These are phyloP conservation scores for Candidula unifasciata DNA, from an alignment of 2,888 invertebrate genomes.

Conservation along the genomic window DNA sequence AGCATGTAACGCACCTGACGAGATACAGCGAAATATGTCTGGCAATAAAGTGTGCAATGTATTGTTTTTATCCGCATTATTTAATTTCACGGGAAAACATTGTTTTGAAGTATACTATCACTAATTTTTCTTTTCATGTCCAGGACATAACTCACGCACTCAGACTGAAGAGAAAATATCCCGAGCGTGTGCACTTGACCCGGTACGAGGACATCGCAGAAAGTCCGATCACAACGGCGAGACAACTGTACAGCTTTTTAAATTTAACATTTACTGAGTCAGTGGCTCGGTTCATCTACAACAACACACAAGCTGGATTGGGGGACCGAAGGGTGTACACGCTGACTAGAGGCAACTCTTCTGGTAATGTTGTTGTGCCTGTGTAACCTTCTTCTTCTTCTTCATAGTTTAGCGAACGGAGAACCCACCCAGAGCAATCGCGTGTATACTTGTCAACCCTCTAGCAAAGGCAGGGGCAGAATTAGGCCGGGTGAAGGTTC, in stretches of 20 bases:
- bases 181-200: constrained; percentile 25
- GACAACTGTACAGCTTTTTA: constrained; percentile 33
- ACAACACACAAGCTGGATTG: constrained; percentile 13
- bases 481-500: too few relatives aligned
- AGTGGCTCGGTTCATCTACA: background rate
- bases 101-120: too few relatives aligned
- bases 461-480: too few relatives aligned
- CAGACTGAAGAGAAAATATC: background rate
- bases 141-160: constrained; percentile 36
- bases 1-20: too few relatives aligned
- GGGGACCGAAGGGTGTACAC: background rate
- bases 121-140: background rate
- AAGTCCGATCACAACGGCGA: background rate
- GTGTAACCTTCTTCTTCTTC: too few relatives aligned
- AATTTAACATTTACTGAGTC: constrained; percentile 25
- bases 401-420: too few relatives aligned
- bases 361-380: background rate
- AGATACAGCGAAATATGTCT: too few relatives aligned
- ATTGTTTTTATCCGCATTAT: too few relatives aligned
- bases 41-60: too few relatives aligned
- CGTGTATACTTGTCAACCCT: too few relatives aligned
- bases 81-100: too few relatives aligned
- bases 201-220: constrained; percentile 42
- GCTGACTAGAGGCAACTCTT: constrained; percentile 16
- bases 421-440: too few relatives aligned